Evolutionary conservation across 2,888 invertebrate genomes (phyloP), one percentile per base, ranked within the genome.

Genomic region (Aspidapion aeneum): DNA sequence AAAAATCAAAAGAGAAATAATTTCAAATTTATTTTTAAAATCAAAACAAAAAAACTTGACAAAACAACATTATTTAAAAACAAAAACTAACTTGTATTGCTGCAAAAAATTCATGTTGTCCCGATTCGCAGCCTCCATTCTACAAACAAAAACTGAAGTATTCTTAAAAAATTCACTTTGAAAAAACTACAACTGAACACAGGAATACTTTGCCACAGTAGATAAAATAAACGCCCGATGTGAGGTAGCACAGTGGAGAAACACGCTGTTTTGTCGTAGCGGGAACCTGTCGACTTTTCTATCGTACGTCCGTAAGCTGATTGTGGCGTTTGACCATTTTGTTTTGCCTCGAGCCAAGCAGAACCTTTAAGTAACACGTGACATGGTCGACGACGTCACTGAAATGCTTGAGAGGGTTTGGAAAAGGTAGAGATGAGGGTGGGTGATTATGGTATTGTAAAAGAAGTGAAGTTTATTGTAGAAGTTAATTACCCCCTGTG

Each of bases 1-100:
- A n/a, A n/a, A n/a, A n/a, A n/a, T n/a, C n/a, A n/a, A n/a, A n/a
- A n/a, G n/a, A n/a, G n/a, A n/a, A n/a, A n/a, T n/a, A n/a, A n/a
- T n/a, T 12, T 35, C 35, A 35, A 35, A 12, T 35, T 35, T 35
- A 35, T 35, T 35, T 55, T 63, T 62, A 58, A 58, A 62, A 63
- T 63, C 58, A 64, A 55, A 63, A n/a, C n/a, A n/a, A n/a, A 57
- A 55, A 63, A 68, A 63, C 56, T 17, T 19, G 50, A 58, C 56
- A 59, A 65, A 61, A 52, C 18, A 52, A n/a, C n/a, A n/a, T n/a
- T n/a, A n/a, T n/a, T n/a, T n/a, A n/a, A n/a, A 21, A 21, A 51
- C 61, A 67, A 72, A 70, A 71, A 75, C 75, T 74, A 74, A 75
- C 75, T 74, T 75, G 73, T 71, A 66, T 21, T 61, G 72, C 60